Evolutionary conservation across 1,140 invertebrate genomes (phyloP), one percentile per base, ranked within the genome.

Genomic region (Drosophila seguyi): DNA sequence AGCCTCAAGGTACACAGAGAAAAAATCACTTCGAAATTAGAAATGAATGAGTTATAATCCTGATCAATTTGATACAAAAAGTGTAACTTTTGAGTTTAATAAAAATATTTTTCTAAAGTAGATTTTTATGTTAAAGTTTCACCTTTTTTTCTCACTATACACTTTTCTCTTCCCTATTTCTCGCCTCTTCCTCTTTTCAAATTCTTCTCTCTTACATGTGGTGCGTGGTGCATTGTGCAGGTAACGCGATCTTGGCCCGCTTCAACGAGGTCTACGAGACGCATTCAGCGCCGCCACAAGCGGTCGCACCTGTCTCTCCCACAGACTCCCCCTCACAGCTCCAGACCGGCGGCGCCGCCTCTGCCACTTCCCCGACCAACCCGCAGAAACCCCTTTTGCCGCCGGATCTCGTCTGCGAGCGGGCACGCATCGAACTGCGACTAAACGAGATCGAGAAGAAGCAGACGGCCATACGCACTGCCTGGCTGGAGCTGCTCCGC

Each of bases 401-500:
- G 0, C 95, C 95, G 77, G 95, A 96, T 78, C 92, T 94, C 20
- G 79, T 94, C 42, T 95, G 95, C 62, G 95, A 95, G 1, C 93
- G 95, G 18, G 93, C 94, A 81, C 91, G 93, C 75, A 93, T 95
- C 48, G 93, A 95, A 58, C 87, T 93, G 34, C 91, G 94, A 3
- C 81, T 95, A n/a, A 94, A 95, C 69, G 93, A 93, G 34, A 93
- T 95, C 20, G 94, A 95, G 82, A 93, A 93, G 39, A 95, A 95
- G 74, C 94, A 95, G 91, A 94, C 94, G 22, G 93, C 94, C 80
- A 94, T 95, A 38, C 94, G 94, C 77, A 94, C 93, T n/a, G 94
- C 93, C 20, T 96, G 95, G 94, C 92, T 83, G 65, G 94, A 94
- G 62, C 93, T 96, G 80, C 94, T 95, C 52, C 94, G 94, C 58